These are phyloP conservation scores for Silurus glanis DNA, from an alignment of 2,113 vertebrate genomes.

Conservation along the genomic window DNA sequence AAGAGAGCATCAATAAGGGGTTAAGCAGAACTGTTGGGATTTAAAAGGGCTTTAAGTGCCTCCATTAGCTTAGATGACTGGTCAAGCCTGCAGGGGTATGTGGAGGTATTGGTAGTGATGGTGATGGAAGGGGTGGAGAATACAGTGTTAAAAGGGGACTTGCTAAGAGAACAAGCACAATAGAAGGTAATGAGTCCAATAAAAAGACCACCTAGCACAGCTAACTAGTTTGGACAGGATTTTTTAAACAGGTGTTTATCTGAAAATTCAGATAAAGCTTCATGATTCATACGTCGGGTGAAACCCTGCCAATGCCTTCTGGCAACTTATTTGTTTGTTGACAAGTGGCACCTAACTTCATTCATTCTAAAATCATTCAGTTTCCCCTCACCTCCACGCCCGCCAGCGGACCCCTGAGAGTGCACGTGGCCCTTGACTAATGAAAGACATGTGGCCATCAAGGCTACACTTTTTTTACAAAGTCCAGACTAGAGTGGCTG, in stretches of 20 bases:
- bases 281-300: conserved; percentile 18
- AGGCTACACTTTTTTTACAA: conserved; percentile 14
- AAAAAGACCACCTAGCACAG: background rate
- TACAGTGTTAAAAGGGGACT: background rate
- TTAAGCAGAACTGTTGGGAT: conserved; percentile 73
- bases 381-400: background rate
- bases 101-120: background rate
- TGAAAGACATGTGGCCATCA: conserved; percentile 45
- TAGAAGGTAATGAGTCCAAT: background rate
- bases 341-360: conserved; percentile 49
- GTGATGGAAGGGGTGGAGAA: background rate
- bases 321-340: conserved; percentile 49
- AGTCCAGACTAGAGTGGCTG: background rate
- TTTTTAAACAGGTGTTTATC: conserved; percentile 52
- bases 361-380: conserved; percentile 66
- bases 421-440: conserved; percentile 34
- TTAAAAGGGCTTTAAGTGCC: conserved; percentile 74
- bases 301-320: conserved; percentile 27
- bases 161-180: background rate
- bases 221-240: background rate
- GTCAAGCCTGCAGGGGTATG: conserved; percentile 52
- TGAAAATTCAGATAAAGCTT: conserved; percentile 55
- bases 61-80: conserved; percentile 69
- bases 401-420: background rate
- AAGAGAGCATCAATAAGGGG: conserved; percentile 70